These are phyloP conservation scores for Patella ulyssiponensis DNA, from an alignment of 2,888 invertebrate genomes.

Conservation along the genomic window DNA sequence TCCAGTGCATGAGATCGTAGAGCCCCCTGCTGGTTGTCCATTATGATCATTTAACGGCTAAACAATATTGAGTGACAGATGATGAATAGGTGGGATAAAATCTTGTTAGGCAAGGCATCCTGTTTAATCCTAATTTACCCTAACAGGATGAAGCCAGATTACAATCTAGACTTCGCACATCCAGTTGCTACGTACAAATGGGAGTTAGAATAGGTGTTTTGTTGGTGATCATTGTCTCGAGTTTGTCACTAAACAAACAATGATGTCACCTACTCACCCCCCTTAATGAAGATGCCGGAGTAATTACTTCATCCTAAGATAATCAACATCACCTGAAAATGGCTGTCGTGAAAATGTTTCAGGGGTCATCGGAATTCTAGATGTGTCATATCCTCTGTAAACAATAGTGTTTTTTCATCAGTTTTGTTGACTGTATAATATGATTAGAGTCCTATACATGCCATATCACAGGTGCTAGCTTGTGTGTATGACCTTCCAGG, in stretches of 20 bases:
- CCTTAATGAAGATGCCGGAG: slow-evolving; percentile 3
- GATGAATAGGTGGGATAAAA: slow-evolving; percentile 5
- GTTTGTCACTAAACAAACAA: slow-evolving; percentile 12
- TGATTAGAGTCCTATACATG: no score
- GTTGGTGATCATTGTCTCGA: slow-evolving; percentile 4
- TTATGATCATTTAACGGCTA: not conserved
- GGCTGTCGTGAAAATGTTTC: slow-evolving; percentile 3
- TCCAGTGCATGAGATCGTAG: not conserved
- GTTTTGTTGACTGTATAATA: no score
- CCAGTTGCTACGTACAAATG: not conserved
- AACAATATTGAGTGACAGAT: slow-evolving; percentile 3
- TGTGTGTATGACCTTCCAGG: no score
- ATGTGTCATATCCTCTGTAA: not conserved
- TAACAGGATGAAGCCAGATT: slow-evolving; percentile 4
- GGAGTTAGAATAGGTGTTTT: not conserved
- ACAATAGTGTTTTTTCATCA: no score
- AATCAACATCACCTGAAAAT: not conserved
- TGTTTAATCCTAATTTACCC: slow-evolving; percentile 8
- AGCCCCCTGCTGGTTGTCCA: not conserved
- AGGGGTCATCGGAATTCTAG: not conserved
- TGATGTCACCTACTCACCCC: not conserved
- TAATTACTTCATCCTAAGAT: not conserved
- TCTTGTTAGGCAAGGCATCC: not conserved
- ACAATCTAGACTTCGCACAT: slow-evolving; percentile 4
- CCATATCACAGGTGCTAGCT: no score